phyloP scores from a whole-genome alignment of 2,797 vertebrate genomes.

The Sebastes matsubarae region DNA sequence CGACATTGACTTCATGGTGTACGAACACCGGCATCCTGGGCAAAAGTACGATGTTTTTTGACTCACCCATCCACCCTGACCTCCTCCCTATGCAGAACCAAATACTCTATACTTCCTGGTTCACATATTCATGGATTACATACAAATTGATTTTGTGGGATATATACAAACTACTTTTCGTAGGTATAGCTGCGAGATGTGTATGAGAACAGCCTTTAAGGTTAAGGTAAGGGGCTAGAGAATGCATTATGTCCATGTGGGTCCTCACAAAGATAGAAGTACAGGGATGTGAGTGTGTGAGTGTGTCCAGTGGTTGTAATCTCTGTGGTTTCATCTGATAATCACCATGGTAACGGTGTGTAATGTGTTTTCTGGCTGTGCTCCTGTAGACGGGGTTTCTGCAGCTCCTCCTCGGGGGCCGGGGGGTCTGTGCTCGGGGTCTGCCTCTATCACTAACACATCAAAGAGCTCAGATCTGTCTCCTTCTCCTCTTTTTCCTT shows the following conservation, averaged over 20 bases:
- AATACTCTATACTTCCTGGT: no score
- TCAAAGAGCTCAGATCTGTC: conserved; percentile 54
- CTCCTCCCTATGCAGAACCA: no score
- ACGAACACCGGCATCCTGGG: no score
- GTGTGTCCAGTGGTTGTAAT: conserved; percentile 41
- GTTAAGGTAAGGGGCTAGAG: no score
- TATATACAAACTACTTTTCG: no score
- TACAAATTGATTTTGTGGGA: no score
- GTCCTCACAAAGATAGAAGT: background rate
- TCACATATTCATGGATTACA: no score
- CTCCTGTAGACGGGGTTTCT: conserved; percentile 21
- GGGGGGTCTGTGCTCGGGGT: conserved; percentile 41
- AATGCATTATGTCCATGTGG: background rate
- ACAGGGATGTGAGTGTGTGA: background rate
- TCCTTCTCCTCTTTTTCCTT: conserved; percentile 10
- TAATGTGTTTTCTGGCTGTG: conserved; percentile 56
- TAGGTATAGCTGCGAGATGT: no score
- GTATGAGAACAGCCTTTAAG: no score
- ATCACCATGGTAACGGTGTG: conserved; percentile 76
- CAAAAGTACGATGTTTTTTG: no score
- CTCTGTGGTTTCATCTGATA: conserved; percentile 64
- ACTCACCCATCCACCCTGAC: no score
- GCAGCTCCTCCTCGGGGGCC: conserved; percentile 33
- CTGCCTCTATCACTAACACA: conserved; percentile 49
- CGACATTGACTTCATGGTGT: no score